phyloP scores from a whole-genome alignment of 2,888 invertebrate species.

The Lymantria monacha region DNA sequence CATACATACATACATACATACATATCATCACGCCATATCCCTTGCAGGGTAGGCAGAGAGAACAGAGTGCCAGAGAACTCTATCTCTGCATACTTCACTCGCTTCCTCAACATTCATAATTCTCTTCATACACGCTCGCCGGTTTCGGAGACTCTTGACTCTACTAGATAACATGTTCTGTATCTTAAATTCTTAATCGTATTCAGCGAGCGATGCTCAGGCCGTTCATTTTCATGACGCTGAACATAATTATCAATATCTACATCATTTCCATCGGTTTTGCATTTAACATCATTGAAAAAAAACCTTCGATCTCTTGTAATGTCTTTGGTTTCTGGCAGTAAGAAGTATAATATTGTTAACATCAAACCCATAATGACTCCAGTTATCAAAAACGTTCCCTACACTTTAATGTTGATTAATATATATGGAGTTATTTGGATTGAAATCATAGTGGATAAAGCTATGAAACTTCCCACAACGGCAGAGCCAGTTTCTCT shows the following conservation, averaged over 20 bases:
- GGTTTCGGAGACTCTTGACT: no score
- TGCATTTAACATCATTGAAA: constrained; percentile 27
- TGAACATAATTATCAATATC: neutral
- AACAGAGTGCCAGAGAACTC: no score
- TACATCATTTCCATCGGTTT: neutral
- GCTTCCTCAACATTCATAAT: no score
- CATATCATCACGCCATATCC: no score
- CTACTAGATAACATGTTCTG: no score
- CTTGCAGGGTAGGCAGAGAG: no score
- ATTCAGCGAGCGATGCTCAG: no score
- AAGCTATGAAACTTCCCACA: constrained; percentile 42
- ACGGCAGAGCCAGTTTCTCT: constrained; percentile 47
- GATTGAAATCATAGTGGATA: constrained; percentile 41
- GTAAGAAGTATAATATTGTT: constrained; percentile 32
- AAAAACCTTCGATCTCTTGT: constrained; percentile 47
- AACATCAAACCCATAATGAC: constrained; percentile 24
- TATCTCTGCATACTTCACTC: no score
- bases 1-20: no score
- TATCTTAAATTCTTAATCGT: no score
- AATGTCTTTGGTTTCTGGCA: constrained; percentile 53
- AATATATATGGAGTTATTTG: constrained; percentile 49
- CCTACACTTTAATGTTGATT: constrained; percentile 34
- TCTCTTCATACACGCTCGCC: no score
- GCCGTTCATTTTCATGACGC: no score
- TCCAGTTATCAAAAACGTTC: constrained; percentile 39